phyloP scores from a whole-genome alignment of 35 echinoderm and acorn worm species.

The Heliocidaris erythrogramma region DNA sequence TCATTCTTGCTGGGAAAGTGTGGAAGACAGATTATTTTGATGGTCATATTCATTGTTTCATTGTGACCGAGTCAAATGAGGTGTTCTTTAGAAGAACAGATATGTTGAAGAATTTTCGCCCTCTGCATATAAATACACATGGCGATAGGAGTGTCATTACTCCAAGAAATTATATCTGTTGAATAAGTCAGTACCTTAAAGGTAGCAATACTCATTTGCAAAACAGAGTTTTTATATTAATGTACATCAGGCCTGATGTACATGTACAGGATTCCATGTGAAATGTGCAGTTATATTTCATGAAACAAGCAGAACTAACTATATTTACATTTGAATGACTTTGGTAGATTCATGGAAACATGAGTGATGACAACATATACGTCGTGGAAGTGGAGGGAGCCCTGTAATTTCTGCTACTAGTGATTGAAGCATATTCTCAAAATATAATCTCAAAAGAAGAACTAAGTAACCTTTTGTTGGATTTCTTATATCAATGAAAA shows the following conservation, averaged over 20 bases:
- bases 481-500: conserved; percentile 30
- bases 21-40: conserved; percentile 53
- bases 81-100: not conserved
- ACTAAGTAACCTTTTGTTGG: conserved; percentile 24
- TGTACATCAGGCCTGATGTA: not conserved
- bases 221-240: not conserved
- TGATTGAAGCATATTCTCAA: conserved; percentile 45
- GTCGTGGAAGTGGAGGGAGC: not conserved
- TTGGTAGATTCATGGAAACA: not conserved
- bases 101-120: conserved; percentile 40
- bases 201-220: conserved; percentile 12
- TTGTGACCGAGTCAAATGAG: conserved; percentile 13
- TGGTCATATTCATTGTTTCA: conserved; percentile 52
- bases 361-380: conserved; percentile 18
- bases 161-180: conserved; percentile 43
- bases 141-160: not conserved
- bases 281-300: not conserved
- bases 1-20: conserved; percentile 24
- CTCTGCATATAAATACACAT: conserved; percentile 49
- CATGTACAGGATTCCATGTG: not conserved
- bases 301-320: not conserved
- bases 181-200: conserved; percentile 20
- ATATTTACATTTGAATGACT: not conserved
- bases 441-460: conserved; percentile 38
- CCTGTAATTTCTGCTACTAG: conserved; percentile 42